phyloP scores from a whole-genome alignment of 92 coral and sea anemone genomes.

The Muricea muricata region DNA sequence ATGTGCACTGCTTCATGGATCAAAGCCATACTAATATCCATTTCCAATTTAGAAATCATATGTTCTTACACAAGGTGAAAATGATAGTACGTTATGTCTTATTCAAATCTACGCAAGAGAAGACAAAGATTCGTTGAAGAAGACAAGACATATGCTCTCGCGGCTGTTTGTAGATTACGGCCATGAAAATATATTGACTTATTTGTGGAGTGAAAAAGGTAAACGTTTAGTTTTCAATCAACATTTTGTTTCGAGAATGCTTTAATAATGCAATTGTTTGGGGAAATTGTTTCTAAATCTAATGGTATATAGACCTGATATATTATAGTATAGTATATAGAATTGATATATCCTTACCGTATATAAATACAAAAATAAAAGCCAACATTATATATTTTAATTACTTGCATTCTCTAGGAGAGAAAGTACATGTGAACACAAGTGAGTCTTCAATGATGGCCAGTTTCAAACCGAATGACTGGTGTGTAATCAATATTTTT shows the following conservation, averaged over 20 bases:
- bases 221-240: neutral
- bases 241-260: neutral
- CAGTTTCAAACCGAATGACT: neutral
- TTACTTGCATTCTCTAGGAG: neutral
- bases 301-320: too few relatives aligned
- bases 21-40: too few relatives aligned
- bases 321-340: too few relatives aligned
- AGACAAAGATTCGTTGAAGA: neutral
- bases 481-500: neutral
- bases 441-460: neutral
- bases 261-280: too few relatives aligned
- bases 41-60: neutral
- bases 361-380: too few relatives aligned
- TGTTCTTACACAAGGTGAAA: neutral
- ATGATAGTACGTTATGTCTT: neutral
- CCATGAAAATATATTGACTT: constrained; percentile 7
- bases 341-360: too few relatives aligned
- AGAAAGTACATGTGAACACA: neutral
- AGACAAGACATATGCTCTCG: neutral
- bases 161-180: constrained; percentile 3
- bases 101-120: neutral
- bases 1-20: too few relatives aligned
- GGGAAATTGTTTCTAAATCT: too few relatives aligned
- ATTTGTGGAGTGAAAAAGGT: constrained; percentile 24
- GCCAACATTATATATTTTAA: neutral